Percentiles rank a stretch among this genome's conserved stretches.
Conservation (phyloP, 2,888 invertebrate genomes). For the Dendrolimus houi region DNA sequence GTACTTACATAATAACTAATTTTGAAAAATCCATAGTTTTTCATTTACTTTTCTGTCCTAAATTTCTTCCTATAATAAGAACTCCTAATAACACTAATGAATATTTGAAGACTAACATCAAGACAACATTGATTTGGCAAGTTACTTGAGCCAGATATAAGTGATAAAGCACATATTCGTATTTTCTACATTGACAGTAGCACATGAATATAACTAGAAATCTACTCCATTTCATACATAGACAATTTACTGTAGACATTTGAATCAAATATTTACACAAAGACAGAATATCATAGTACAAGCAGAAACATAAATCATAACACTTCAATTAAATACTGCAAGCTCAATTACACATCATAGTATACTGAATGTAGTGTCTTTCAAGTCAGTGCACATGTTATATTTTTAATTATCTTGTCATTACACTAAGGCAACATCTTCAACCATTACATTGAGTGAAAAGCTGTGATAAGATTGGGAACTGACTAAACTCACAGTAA, state of each 20-base stretch:
- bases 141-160: conserved; percentile 51
- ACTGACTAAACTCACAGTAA: no score
- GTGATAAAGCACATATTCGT: conserved; percentile 13
- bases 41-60: background rate
- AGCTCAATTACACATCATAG: background rate
- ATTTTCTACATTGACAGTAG: conserved; percentile 3
- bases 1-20: background rate
- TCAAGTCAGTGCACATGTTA: background rate
- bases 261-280: no score
- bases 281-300: no score
- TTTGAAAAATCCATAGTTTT: background rate
- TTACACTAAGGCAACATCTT: no score
- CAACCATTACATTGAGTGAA: no score
- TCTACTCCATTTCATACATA: no score
- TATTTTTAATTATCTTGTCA: no score
- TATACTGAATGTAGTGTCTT: conserved; percentile 3
- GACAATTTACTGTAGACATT: no score
- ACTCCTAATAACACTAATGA: background rate
- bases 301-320: no score
- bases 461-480: no score
- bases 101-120: conserved; percentile 19
- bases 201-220: background rate
- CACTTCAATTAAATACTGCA: background rate
- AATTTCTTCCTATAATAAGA: no score
- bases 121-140: conserved; percentile 65